These are phyloP conservation scores for Muscicapa comitata DNA, from an alignment of 2,797 vertebrate species.

Conservation along the genomic window DNA sequence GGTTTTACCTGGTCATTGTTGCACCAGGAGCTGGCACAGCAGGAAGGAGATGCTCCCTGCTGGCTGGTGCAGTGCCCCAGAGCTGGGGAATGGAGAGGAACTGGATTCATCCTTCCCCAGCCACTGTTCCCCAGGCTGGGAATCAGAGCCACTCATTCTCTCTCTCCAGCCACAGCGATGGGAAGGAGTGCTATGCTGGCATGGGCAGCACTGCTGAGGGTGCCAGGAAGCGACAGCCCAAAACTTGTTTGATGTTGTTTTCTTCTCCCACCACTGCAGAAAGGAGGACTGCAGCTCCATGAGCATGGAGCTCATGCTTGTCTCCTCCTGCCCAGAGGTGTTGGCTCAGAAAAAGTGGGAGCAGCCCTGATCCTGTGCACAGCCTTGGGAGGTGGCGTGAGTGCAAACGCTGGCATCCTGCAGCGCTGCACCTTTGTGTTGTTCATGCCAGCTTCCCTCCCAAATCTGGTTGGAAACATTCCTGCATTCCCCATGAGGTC, in stretches of 20 bases:
- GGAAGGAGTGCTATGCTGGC: not conserved
- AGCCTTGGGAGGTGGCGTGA: fast-evolving
- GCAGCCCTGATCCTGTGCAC: fast-evolving
- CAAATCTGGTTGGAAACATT: not conserved
- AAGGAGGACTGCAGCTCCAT: not conserved
- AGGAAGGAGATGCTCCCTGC: not conserved
- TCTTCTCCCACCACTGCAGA: not conserved
- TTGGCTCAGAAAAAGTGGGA: not conserved
- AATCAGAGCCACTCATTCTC: not conserved
- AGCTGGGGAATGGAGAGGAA: not conserved
- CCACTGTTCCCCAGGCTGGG: not conserved
- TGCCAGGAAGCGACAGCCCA: not conserved
- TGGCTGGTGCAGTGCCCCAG: not conserved
- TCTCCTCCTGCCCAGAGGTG: not conserved
- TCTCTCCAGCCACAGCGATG: not conserved
- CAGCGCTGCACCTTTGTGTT: not conserved
- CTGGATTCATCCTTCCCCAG: not conserved
- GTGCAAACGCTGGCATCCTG: not conserved
- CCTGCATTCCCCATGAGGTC: not conserved
- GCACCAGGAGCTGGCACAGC: not conserved
- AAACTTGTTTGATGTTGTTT: not conserved
- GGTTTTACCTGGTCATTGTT: not conserved
- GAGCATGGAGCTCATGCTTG: not conserved
- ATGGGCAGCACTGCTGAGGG: not conserved
- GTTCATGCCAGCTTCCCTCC: not conserved